A percentile compares a stretch with the other conserved stretches of the same genome.
Evolutionary conservation across 1,140 invertebrate species (phyloP).

Genomic region (Cheumatopsyche charites): DNA sequence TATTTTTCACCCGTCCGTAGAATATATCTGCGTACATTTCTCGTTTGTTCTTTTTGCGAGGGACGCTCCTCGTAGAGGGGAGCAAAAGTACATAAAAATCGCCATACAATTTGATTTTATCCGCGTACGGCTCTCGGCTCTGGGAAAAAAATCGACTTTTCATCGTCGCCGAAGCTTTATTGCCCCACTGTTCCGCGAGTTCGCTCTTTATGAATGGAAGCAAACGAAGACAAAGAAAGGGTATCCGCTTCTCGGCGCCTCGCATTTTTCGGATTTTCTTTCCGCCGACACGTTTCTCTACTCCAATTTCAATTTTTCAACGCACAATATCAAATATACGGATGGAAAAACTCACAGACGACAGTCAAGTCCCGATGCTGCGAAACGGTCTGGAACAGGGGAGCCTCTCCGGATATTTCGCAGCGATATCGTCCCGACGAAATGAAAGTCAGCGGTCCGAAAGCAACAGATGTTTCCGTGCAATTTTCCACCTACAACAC

Average conservation of each 20-base stretch:
- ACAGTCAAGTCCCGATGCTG: constrained; percentile 78
- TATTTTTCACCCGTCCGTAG: neutral
- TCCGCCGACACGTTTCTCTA: too few relatives aligned
- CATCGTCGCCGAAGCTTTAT: constrained; percentile 20
- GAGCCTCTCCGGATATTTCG: constrained; percentile 84
- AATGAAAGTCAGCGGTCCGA: constrained; percentile 71
- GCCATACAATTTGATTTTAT: constrained; percentile 22
- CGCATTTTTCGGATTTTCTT: too few relatives aligned
- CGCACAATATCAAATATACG: neutral
- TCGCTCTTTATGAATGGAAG: constrained; percentile 10
- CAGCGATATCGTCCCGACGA: constrained; percentile 80
- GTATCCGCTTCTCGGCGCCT: neutral
- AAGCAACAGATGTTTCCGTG: constrained; percentile 68
- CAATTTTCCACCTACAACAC: constrained; percentile 54
- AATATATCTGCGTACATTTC: constrained; percentile 6
- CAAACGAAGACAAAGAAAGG: constrained; percentile 7
- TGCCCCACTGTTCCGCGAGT: constrained; percentile 12
- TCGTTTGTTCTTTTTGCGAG: constrained; percentile 4
- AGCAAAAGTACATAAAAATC: constrained; percentile 2
- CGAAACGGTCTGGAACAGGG: constrained; percentile 78
- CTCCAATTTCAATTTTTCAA: neutral
- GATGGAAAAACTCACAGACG: constrained; percentile 71
- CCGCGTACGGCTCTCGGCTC: neutral
- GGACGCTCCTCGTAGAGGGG: too few relatives aligned
- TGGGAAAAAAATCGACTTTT: constrained; percentile 18